Conservation (phyloP, 1,140 invertebrate genomes). For the Bathynomus jamesi region DNA sequence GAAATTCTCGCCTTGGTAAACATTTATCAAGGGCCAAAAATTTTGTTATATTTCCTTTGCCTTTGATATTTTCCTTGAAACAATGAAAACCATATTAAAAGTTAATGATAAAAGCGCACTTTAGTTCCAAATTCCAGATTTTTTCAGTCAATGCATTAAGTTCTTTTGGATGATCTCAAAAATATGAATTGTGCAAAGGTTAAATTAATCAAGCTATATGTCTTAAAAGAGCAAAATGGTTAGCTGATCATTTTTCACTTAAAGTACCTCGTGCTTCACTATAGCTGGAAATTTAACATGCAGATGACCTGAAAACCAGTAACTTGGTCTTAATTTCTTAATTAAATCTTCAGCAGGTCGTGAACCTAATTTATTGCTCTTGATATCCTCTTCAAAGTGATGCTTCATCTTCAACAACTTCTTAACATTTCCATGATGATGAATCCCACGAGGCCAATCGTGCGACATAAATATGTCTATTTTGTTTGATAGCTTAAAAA, state of each 20-base stretch:
- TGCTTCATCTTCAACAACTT: constrained; percentile 72
- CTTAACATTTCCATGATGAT: constrained; percentile 72
- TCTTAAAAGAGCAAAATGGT: too few relatives aligned
- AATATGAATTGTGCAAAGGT: too few relatives aligned
- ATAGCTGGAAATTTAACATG: constrained; percentile 92
- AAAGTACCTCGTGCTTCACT: constrained; percentile 54
- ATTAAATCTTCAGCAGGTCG: constrained; percentile 72
- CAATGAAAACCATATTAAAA: too few relatives aligned
- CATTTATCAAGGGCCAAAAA: constrained; percentile 96
- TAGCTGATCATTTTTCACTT: too few relatives aligned
- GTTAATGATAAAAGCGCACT: too few relatives aligned
- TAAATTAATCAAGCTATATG: too few relatives aligned
- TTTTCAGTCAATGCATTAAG: too few relatives aligned
- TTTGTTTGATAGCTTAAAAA: constrained; percentile 53
- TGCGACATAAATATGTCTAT: constrained; percentile 90
- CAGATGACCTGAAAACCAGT: constrained; percentile 96
- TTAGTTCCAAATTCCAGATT: too few relatives aligned
- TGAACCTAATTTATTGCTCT: constrained; percentile 71
- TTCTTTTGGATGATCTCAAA: too few relatives aligned
- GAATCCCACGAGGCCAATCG: constrained; percentile 90
- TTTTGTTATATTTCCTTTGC: too few relatives aligned
- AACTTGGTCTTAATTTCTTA: constrained; percentile 65
- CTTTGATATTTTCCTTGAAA: constrained; percentile 39
- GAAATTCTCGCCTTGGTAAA: constrained; percentile 53
- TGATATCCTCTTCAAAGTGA: constrained; percentile 76